These are phyloP conservation scores for Halictus rubicundus DNA, from an alignment of 1,140 invertebrate species.

Conservation along the genomic window DNA sequence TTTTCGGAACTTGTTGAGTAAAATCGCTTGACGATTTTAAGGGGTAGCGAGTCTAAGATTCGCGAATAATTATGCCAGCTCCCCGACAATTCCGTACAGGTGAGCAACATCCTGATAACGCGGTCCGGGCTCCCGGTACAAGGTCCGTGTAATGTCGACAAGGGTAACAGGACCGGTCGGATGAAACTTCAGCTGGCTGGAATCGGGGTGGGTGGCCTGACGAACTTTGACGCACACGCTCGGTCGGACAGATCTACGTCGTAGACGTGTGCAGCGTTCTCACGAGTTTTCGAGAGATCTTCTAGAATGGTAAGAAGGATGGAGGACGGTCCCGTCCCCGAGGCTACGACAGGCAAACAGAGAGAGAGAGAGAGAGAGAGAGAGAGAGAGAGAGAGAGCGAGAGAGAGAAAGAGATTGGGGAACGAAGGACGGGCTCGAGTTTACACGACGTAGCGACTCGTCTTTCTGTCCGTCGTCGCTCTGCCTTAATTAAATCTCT, in stretches of 20 bases:
- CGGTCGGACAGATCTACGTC: conserved; percentile 55
- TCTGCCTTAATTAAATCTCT: conserved; percentile 71
- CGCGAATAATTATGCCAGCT: not conserved
- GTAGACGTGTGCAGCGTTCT: conserved; percentile 59
- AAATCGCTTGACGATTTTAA: not conserved
- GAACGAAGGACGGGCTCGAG: conserved; percentile 51
- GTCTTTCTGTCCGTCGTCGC: conserved; percentile 66
- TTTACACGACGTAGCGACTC: conserved; percentile 65
- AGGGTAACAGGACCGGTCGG: conserved; percentile 41
- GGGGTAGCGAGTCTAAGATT: too few species aligned
- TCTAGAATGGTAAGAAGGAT: conserved; percentile 56
- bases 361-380: conserved; percentile 11
- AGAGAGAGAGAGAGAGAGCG: conserved; percentile 18
- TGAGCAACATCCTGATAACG: conserved; percentile 4
- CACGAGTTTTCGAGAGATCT: conserved; percentile 59
- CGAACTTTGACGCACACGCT: conserved; percentile 63
- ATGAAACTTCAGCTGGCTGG: conserved; percentile 42
- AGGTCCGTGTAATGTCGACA: conserved; percentile 47
- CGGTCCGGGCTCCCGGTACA: conserved; percentile 7
- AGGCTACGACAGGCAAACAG: conserved; percentile 48
- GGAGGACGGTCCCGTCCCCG: conserved; percentile 52
- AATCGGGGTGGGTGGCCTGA: conserved; percentile 50
- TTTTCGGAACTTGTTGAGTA: too few species aligned
- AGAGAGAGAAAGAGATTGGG: not conserved
- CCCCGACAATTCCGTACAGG: conserved; percentile 1